phyloP scores from a whole-genome alignment of 1,140 invertebrate species.

The Pseudoatta argentina region DNA sequence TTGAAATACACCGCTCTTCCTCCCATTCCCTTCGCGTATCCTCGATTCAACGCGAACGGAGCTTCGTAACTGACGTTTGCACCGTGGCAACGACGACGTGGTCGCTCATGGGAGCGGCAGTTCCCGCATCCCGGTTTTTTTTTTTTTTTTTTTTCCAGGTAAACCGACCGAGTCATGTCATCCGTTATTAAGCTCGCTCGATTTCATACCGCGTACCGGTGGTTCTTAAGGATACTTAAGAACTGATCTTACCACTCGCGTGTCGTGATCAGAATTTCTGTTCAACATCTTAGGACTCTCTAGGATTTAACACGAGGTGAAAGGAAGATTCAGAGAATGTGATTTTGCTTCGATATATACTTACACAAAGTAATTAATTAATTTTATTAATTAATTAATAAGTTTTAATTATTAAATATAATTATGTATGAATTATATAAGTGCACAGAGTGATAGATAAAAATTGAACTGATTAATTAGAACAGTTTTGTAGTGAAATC shows the following conservation, averaged over 20 bases:
- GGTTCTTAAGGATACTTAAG: constrained; percentile 40
- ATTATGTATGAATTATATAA: neutral
- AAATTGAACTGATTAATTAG: neutral
- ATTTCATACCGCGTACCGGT: constrained; percentile 25
- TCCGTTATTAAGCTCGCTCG: constrained; percentile 41
- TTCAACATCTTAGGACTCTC: neutral
- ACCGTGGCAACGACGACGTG: constrained; percentile 41
- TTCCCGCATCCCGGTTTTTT: constrained; percentile 4
- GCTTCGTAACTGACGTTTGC: constrained; percentile 55
- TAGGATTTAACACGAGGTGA: neutral
- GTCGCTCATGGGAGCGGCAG: constrained; percentile 34
- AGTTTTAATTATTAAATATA: neutral
- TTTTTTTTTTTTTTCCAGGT: constrained; percentile 4
- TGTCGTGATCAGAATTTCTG: constrained; percentile 6
- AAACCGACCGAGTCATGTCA: constrained; percentile 63
- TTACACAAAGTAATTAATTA: neutral
- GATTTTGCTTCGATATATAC: neutral
- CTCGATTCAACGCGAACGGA: constrained; percentile 42
- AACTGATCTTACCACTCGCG: neutral
- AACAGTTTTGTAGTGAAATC: neutral
- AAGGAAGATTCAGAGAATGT: neutral
- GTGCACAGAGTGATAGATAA: neutral
- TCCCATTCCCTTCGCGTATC: neutral
- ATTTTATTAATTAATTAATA: neutral
- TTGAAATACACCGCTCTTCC: constrained; percentile 66